Evolutionary conservation across 92 coral and sea anemone genomes (phyloP), one percentile per base, ranked within the genome.

Genomic region (Pocillopora meandrina): DNA sequence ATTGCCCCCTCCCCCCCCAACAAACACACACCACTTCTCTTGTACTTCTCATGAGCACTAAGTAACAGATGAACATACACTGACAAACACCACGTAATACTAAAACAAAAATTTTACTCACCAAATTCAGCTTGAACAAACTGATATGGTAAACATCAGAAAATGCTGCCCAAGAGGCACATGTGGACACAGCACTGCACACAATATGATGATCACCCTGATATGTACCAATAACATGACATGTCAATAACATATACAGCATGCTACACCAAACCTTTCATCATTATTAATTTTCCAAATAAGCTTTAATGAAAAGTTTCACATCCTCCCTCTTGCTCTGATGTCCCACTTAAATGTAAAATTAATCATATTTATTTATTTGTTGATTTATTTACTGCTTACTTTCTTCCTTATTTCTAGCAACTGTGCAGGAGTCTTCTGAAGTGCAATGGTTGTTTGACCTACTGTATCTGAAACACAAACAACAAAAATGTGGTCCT

Each of bases 121-220:
- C 98, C 95, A 90, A 52, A 76, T 82, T 74, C 12, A 94, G 56
- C 77, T 76, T 85, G 61, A 96, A 94, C 42, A 96, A 75, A 65
- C 96, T 92, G 72, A 95, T 60, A 70, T 92, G 99, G 76, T 72
- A 65, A 26, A 90, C 78, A 80, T 96, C 94, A 2, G 99, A 96
- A 87, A 89, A 96, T 36, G 97, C 98, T 14, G 92, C 95, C 98
- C 95, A 96, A 26, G 64, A 63, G 35, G 90, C 89, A 87, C 94
- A 95, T 0, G 92, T 72, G 34, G 99, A 89, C 17, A 96, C 71
- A 66, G 99, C 97, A 87, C 97, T 88, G 87, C 95, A 93, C 19
- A 94, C 80, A 71, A 96, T 96, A 76, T 96, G 99, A 65, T 94
- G 80, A 74, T 93, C 94, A 35, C 98, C 95, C 99, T 96, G 79